A percentile compares a stretch with the other conserved stretches of the same genome.
phyloP scores from a whole-genome alignment of 1,140 invertebrate genomes.

The Coenobita brevimanus region DNA sequence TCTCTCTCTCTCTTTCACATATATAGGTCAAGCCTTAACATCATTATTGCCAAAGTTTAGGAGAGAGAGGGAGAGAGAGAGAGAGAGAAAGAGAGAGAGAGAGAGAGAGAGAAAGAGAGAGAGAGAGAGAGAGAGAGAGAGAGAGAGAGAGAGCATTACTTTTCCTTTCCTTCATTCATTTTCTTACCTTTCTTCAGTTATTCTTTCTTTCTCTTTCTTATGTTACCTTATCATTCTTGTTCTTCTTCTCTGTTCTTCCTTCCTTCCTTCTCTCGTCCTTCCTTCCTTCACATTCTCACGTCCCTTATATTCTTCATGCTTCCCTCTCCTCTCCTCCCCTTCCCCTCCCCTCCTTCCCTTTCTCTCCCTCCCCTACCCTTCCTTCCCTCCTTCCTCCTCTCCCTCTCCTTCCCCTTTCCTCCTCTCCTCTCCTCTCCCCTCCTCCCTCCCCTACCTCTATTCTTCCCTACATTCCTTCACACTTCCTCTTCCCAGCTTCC shows the following conservation, averaged over 20 bases:
- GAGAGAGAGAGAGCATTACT: too few relatives aligned
- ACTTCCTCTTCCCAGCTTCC: too few relatives aligned
- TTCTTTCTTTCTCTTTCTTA: not conserved
- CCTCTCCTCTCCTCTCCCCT: too few relatives aligned
- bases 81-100: too few relatives aligned
- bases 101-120: too few relatives aligned
- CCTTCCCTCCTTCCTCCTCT: conserved; percentile 1
- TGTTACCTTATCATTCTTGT: not conserved
- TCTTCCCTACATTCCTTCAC: not conserved
- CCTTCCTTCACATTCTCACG: not conserved
- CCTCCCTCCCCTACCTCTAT: not conserved
- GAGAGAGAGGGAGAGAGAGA: too few relatives aligned
- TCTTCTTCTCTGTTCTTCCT: conserved; percentile 1
- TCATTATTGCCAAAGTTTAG: too few relatives aligned
- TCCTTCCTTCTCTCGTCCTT: not conserved
- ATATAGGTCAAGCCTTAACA: too few relatives aligned
- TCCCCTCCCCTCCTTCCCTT: not conserved
- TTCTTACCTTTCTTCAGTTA: not conserved
- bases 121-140: too few relatives aligned
- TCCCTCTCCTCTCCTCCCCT: not conserved
- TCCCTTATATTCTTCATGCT: not conserved
- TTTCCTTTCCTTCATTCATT: not conserved
- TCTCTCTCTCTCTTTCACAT: too few relatives aligned
- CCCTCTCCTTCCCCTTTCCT: too few relatives aligned
- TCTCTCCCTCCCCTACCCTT: not conserved